Evolutionary conservation across 1,140 invertebrate species (phyloP), one percentile per base, ranked within the genome.

Genomic region (Steinernema khuongi): DNA sequence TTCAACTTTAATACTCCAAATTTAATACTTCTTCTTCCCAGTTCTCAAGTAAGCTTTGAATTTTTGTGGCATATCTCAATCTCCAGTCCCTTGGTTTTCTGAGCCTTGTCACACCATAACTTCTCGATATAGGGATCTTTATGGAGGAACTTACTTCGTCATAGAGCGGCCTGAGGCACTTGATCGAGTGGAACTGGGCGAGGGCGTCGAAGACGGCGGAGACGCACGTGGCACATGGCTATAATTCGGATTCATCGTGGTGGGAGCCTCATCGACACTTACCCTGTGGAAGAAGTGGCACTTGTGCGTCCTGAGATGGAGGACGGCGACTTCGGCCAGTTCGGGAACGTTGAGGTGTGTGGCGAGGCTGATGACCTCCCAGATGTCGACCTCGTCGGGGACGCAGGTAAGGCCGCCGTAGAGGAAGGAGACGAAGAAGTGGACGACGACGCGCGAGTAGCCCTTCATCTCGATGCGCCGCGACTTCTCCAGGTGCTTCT

Each of bases 151-250:
- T 2, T 19, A 32, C 32, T 28, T 73, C 77, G 29, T 79, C 68
- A 31, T 74, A 78, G n/a, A 74, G 32, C 11, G 73, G 67, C 18
- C 31, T 14, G 18, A 79, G 66, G 67, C 31, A 44, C n/a, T 67
- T 67, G 60, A 79, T 67, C 19, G 78, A 36, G 41, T 77, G 30
- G 44, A 79, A 71, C 70, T 81, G 70, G 1, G 79, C 79, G 7
- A 83, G 68, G 1, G 81, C 81, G 68, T 83, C 81, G 66, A 85
- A 83, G 17, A 84, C 70, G 11, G 81, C 79, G 26, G 81, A 85
- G 31, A 83, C 81, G 36, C 81, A 83, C 4, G 80, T 43, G n/a
- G 81, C 81, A 75, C 81, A 83, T 17, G 81, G 81, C 79, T 81
- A 32, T 72, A 81, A 71, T 70, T 0, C 32, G n/a, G 19, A 31